Conservation (phyloP, 2,113 vertebrate genomes). For the Cinclus cinclus region DNA sequence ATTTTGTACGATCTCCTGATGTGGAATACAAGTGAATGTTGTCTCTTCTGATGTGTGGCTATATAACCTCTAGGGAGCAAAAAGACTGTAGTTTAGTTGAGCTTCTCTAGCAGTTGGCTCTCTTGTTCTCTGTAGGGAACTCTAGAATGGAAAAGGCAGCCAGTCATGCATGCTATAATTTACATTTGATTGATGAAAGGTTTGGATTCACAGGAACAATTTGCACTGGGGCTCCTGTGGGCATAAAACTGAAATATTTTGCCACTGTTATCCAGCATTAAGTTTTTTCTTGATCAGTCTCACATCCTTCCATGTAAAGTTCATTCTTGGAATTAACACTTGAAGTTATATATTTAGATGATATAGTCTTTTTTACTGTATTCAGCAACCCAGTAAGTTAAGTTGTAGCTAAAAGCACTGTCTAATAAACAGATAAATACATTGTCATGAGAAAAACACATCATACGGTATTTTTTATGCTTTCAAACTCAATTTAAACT, state of each 20-base stretch:
- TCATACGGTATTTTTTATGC: not conserved
- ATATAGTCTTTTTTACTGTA: not conserved
- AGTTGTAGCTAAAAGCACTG: not conserved
- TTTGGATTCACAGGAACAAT: constrained; percentile 78
- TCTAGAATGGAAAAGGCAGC: constrained; percentile 67
- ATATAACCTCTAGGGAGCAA: constrained; percentile 18
- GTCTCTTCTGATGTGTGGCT: constrained; percentile 23
- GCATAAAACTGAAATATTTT: constrained; percentile 70
- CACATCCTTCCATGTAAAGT: constrained; percentile 46
- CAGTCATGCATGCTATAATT: constrained; percentile 76
- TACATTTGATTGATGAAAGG: constrained; percentile 80
- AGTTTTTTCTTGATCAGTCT: constrained; percentile 73
- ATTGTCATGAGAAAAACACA: not conserved
- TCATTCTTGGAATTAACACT: constrained; percentile 57
- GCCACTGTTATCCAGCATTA: constrained; percentile 58
- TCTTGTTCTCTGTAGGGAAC: constrained; percentile 67
- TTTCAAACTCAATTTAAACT: not conserved
- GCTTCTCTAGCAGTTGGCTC: constrained; percentile 63
- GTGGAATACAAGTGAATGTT: constrained; percentile 9
- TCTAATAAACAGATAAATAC: not conserved
- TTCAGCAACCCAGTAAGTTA: constrained; percentile 10
- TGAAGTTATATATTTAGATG: constrained; percentile 39
- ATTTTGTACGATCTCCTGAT: constrained; percentile 19
- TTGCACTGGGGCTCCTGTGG: constrained; percentile 70
- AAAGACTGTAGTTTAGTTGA: constrained; percentile 44